These are phyloP conservation scores for Cephus pulcher DNA, from an alignment of 2,888 invertebrate genomes.

Conservation along the genomic window DNA sequence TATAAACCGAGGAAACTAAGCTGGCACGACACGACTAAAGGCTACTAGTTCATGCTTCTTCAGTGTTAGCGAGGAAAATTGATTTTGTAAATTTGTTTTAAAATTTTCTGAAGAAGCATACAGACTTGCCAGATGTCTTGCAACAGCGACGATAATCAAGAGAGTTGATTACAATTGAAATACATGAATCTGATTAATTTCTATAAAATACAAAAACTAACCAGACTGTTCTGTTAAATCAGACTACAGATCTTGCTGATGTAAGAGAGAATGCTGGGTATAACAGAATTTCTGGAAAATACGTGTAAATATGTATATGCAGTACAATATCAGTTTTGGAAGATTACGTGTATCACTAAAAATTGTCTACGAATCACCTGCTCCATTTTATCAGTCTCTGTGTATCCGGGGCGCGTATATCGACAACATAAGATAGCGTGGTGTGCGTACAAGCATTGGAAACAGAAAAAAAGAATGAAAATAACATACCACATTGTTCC, in stretches of 20 bases:
- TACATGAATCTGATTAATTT: background rate
- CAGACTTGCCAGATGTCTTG: background rate
- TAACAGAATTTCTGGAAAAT: too few species aligned
- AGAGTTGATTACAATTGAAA: background rate
- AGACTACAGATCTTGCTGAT: background rate
- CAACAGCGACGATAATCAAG: background rate
- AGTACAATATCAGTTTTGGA: too few species aligned
- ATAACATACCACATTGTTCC: slow-evolving; percentile 20
- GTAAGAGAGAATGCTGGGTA: background rate
- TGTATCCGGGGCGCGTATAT: slow-evolving; percentile 7
- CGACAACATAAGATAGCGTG: background rate
- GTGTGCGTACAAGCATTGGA: background rate
- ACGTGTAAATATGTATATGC: too few species aligned
- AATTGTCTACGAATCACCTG: background rate
- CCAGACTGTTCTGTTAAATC: background rate
- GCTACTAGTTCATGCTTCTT: background rate
- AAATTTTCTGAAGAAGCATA: background rate
- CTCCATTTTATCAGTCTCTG: background rate
- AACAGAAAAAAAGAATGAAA: slow-evolving; percentile 2
- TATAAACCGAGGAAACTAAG: slow-evolving; percentile 14
- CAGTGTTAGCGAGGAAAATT: background rate
- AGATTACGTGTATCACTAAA: too few species aligned
- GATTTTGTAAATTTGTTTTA: background rate
- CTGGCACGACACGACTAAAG: background rate
- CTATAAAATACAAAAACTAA: background rate